A percentile compares a stretch with the other conserved stretches of the same genome.
These are phyloP conservation scores for Pristionchus maxplancki DNA, from an alignment of 2,888 invertebrate genomes.

Conservation along the genomic window DNA sequence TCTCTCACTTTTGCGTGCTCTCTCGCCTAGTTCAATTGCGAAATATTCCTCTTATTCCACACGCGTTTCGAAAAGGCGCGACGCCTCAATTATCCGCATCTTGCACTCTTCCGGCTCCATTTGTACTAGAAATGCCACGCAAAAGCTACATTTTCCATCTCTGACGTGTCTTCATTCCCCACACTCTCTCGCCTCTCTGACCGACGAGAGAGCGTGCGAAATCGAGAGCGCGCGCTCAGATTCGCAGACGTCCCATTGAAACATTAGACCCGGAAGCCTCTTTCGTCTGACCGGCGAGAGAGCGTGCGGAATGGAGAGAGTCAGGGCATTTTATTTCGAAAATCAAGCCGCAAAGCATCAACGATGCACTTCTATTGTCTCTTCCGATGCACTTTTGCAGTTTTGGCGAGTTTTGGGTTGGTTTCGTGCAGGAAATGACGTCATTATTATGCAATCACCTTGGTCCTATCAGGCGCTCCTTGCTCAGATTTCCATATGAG, in stretches of 20 bases:
- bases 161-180: not conserved
- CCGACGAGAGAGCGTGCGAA: not conserved
- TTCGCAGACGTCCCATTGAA: not conserved
- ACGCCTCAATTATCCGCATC: not conserved
- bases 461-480: no score
- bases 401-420: not conserved
- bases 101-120: not conserved
- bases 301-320: not conserved
- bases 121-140: no score
- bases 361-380: not conserved
- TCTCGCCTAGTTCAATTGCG: not conserved
- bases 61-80: no score
- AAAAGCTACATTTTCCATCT: not conserved
- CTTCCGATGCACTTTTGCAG: not conserved
- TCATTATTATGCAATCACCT: no score
- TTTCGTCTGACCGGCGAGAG: not conserved
- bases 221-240: not conserved
- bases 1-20: not conserved
- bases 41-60: not conserved
- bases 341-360: constrained; percentile 5
- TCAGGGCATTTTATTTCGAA: no score
- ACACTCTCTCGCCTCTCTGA: not conserved
- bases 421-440: not conserved
- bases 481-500: not conserved
- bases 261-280: constrained; percentile 33